Evolutionary conservation across 2,113 vertebrate species (phyloP), one percentile per base, ranked within the genome.

Genomic region (Hippocampus zosterae): DNA sequence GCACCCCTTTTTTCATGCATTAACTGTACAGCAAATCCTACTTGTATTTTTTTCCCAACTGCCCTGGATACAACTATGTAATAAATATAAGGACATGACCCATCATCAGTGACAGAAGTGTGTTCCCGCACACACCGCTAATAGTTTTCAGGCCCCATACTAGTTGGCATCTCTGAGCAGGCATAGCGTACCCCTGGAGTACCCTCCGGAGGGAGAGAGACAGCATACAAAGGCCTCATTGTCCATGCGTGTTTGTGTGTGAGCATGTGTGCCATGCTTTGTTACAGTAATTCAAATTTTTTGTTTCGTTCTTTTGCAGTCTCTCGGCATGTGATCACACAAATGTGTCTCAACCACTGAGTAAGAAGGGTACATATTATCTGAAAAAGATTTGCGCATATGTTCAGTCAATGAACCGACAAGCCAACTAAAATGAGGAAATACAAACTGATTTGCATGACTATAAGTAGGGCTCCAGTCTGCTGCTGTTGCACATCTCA

Each of bases 191-290:
- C 79, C 85, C 80, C 79, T 81, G 84, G 79, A 76, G 84, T 84
- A 79, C 87, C 76, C 83, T 79, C 27, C 80, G 76, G 84, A 65
- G 63, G 15, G 63, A 41, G 40, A 62, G 29, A 83, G 79, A 80
- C 81, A 46, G 67, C 77, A 81, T 48, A 92, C 89, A 93, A 93
- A 90, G 87, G 83, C 61, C 73, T 77, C 82, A 87, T 92, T 88
- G 84, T 87, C 65, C 50, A 33, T 74, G 56, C 78, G 75, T 84
- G 77, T 82, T 42, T 23, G 56, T 63, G 71, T 73, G 71, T 64
- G 60, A 70, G 71, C 72, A 75, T 74, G 80, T 82, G 80, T 79
- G 46, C 60, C 67, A 56, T 74, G 80, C 75, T 79, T 75, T 81
- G 84, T 78, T 81, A 71, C 64, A 71, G 59, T 72, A 68, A 80